Percentiles rank a stretch among this genome's conserved stretches.
Conservation (phyloP, 2,888 invertebrate genomes). For the Drosophila diplacantha region DNA sequence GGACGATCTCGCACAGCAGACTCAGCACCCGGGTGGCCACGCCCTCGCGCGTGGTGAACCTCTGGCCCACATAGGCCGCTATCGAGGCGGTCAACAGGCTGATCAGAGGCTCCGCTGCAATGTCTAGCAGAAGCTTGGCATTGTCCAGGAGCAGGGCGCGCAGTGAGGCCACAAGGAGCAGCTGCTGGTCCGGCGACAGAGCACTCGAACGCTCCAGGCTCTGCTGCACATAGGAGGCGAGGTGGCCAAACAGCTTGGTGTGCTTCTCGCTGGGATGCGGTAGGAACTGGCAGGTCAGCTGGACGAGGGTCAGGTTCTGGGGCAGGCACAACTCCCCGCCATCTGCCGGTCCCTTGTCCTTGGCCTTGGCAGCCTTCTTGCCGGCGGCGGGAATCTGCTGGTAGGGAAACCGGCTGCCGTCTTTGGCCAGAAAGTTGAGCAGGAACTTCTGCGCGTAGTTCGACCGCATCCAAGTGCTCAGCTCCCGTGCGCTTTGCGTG, state of each 20-base stretch:
- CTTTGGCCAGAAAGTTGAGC: conserved; percentile 77
- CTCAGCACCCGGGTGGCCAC: conserved; percentile 77
- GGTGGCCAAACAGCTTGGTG: conserved; percentile 30
- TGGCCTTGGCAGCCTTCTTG: conserved; percentile 26
- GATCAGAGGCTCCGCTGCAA: conserved; percentile 58
- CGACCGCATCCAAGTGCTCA: conserved; percentile 79
- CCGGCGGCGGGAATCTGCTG: conserved; percentile 54
- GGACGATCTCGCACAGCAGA: conserved; percentile 78
- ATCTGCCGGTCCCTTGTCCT: conserved; percentile 50
- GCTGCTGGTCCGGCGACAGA: conserved; percentile 51
- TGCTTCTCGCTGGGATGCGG: conserved; percentile 41
- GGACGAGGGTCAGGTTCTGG: conserved; percentile 80
- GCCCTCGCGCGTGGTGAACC: conserved; percentile 62
- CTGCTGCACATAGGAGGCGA: conserved; percentile 44
- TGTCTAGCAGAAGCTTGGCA: conserved; percentile 51
- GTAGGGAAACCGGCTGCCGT: conserved; percentile 72
- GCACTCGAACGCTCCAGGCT: conserved; percentile 44
- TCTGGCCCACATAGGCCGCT: conserved; percentile 60
- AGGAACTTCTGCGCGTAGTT: conserved; percentile 80
- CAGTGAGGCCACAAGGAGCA: conserved; percentile 62
- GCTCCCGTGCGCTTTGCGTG: conserved; percentile 71
- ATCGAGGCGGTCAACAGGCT: conserved; percentile 69
- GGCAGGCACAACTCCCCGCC: conserved; percentile 78
- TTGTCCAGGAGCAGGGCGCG: conserved; percentile 63
- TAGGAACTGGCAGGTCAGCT: conserved; percentile 79